Conservation (phyloP, 2,113 vertebrate species). For the Gymnorhina tibicen region DNA sequence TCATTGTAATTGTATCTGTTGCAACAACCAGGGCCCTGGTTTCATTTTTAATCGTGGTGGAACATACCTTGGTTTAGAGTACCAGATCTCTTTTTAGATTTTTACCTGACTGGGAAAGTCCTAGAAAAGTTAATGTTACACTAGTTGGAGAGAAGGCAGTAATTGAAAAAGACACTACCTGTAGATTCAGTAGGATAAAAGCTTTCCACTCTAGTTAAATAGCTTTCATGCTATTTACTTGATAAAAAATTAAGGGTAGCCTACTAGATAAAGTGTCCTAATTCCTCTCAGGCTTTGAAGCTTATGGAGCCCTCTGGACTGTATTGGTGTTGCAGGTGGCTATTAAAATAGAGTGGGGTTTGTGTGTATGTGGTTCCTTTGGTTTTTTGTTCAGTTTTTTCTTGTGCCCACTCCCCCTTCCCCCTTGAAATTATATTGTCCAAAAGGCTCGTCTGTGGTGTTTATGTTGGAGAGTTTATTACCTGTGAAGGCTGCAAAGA, state of each 20-base stretch:
- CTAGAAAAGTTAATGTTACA: neutral
- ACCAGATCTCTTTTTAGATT: neutral
- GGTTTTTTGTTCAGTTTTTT: neutral
- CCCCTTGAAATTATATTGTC: neutral
- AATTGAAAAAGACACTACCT: neutral
- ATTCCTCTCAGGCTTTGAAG: neutral
- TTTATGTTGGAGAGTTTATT: neutral
- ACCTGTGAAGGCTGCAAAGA: neutral
- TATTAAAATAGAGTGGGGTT: neutral
- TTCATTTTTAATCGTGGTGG: neutral
- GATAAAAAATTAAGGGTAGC: neutral
- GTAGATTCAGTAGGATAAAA: neutral
- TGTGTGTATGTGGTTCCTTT: neutral
- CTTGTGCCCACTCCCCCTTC: accelerated
- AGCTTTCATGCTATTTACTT: neutral
- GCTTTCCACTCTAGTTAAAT: neutral
- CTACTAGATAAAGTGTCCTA: neutral
- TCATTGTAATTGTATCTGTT: neutral
- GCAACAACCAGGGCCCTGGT: neutral
- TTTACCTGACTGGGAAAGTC: neutral
- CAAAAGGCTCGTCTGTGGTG: neutral
- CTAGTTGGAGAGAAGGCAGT: neutral
- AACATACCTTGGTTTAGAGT: neutral
- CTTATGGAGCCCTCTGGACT: neutral
- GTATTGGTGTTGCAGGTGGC: neutral